Conservation (phyloP, 2,113 vertebrate genomes). For the Gallinago media region DNA sequence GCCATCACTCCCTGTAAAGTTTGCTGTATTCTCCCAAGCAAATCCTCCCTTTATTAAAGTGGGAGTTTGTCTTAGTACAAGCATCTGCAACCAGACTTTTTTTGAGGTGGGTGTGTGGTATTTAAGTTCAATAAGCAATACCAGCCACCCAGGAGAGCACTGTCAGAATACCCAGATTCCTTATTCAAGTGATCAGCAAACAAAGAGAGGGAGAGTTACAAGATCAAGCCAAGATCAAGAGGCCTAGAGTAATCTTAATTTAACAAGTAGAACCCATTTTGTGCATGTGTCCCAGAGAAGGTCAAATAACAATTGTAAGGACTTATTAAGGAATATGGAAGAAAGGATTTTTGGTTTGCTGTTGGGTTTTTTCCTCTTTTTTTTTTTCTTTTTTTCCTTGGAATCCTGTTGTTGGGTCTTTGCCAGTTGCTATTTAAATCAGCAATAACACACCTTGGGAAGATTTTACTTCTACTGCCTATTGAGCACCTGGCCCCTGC, state of each 20-base stretch:
- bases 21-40: background rate
- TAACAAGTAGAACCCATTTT: background rate
- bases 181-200: background rate
- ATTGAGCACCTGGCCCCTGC: background rate
- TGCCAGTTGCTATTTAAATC: background rate
- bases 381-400: background rate
- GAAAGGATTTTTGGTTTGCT: background rate
- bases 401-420: background rate
- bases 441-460: background rate
- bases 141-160: background rate
- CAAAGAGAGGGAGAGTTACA: background rate
- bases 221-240: background rate
- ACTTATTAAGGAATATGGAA: background rate
- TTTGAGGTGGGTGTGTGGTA: background rate
- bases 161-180: background rate
- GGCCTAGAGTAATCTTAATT: background rate
- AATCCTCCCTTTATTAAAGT: background rate
- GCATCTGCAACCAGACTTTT: background rate
- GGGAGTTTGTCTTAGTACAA: background rate
- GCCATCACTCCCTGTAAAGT: background rate
- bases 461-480: background rate
- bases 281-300: background rate
- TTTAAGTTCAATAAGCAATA: background rate
- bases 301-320: background rate
- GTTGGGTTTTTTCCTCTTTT: accelerated